A percentile compares a stretch with the other conserved stretches of the same genome.
phyloP scores from a whole-genome alignment of 2,888 invertebrate genomes.

The Oscheius onirici region DNA sequence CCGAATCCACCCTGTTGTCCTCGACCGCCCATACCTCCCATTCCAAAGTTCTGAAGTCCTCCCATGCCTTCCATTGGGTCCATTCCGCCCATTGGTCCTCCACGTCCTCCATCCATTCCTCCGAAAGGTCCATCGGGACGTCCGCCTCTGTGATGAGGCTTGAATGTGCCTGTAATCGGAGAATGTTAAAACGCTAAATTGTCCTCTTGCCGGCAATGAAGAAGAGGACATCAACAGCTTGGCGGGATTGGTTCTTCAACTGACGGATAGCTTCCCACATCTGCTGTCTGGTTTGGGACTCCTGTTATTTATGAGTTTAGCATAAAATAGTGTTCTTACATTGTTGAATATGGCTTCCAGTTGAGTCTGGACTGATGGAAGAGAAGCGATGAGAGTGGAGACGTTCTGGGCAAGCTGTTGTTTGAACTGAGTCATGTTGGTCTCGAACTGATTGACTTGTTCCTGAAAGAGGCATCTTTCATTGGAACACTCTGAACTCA shows the following conservation, averaged over 20 bases:
- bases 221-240: slow-evolving; percentile 4
- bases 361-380: slow-evolving; percentile 38
- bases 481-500: not conserved
- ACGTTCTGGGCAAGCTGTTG: slow-evolving; percentile 40
- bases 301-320: too few species aligned
- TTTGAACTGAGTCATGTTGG: slow-evolving; percentile 30
- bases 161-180: not conserved
- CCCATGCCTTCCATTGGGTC: not conserved
- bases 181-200: not conserved
- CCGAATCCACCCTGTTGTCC: not conserved
- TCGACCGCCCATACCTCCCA: not conserved
- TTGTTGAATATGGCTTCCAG: slow-evolving; percentile 39
- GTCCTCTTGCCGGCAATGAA: not conserved
- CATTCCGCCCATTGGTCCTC: slow-evolving; percentile 10
- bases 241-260: slow-evolving; percentile 36
- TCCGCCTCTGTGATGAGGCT: not conserved
- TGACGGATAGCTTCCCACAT: slow-evolving; percentile 36
- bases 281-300: slow-evolving; percentile 37
- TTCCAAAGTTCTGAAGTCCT: not conserved
- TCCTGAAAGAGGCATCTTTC: slow-evolving; percentile 34
- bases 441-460: slow-evolving; percentile 36
- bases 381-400: slow-evolving; percentile 33
- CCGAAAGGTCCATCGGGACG: slow-evolving; percentile 1
- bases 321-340: too few species aligned
- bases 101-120: not conserved